Base-by-base conservation (phyloP, 2,113 vertebrate genomes). In the Protomyctophum bolini region DNA sequence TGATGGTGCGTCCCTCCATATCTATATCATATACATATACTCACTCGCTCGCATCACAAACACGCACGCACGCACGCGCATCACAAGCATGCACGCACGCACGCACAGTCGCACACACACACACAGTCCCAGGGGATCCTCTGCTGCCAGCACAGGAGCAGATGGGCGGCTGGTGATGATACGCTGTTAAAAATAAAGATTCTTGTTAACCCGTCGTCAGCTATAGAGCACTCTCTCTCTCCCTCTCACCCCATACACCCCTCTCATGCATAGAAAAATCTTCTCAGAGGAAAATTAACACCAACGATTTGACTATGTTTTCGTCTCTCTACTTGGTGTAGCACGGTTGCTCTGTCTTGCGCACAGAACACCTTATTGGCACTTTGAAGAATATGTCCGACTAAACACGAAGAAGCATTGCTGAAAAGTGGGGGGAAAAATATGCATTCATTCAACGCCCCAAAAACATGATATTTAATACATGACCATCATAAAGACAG, bases 131-230 rank as follows among this genome's bases (percentile, higher is more conserved):
- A 28, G 47, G 84, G 78, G 89, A 83, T 78, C 6, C n/a, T 73
- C 63, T 77, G 85, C 63, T 77, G 85, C 83, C 83, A 89, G 87
- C 86, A 83, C 81, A 79, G 75, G 84, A 93, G 86, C 90, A 93
- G 92, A 93, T 93, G 91, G 91, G 78, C 65, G 68, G 70, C 72
- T 88, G 83, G 74, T 88, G 88, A 91, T 89, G 90, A 91, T 87
- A 91, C 83, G 86, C 79, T 88, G 88, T 88, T 91, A 91, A 91
- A 90, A 91, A 91, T 89, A 91, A 91, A 91, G 81, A 90, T 85
- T 89, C 82, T 76, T 81, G 75, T 88, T 88, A 91, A 91, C 89
- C 87, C 87, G 48, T 89, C 72, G 77, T 87, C 84, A 82, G 80
- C 67, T 82, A 21, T 21, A 58, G 65, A 41, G 33, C 33, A 41